Conservation (phyloP, 2,113 vertebrate genomes). For the Microcebus tavaratra region DNA sequence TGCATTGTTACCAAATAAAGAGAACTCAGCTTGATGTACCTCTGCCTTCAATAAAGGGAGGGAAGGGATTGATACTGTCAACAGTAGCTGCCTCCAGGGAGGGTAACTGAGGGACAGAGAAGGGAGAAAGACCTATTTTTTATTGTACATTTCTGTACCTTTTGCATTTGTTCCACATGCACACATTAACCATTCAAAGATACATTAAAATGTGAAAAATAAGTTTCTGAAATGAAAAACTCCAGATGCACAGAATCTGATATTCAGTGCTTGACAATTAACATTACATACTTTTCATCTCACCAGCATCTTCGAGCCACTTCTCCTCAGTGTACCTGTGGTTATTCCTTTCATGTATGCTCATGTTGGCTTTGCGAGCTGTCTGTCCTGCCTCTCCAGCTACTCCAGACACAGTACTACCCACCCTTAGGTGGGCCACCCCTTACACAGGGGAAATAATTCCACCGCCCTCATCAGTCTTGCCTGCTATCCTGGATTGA, state of each 20-base stretch:
- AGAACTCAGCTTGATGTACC: neutral
- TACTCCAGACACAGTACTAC: neutral
- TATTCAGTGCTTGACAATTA: neutral
- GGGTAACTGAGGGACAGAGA: neutral
- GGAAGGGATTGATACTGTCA: neutral
- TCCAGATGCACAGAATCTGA: neutral
- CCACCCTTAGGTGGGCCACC: neutral
- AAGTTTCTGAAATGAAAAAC: neutral
- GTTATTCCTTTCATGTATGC: neutral
- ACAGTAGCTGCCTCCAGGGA: neutral
- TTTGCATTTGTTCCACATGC: neutral
- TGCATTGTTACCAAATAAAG: neutral
- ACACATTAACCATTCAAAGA: conserved; percentile 29
- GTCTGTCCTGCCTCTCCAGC: neutral
- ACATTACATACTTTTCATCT: neutral
- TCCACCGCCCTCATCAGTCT: neutral
- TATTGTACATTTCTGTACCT: neutral
- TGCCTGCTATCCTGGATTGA: neutral
- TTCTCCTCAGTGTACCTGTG: neutral
- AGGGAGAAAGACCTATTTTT: neutral
- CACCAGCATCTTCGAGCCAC: neutral
- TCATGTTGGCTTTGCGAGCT: neutral
- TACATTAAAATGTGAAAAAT: neutral
- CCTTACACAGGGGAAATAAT: neutral
- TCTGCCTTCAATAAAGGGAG: neutral